Evolutionary conservation across 2,113 vertebrate genomes (phyloP), one percentile per base, ranked within the genome.

Genomic region (Tautogolabrus adspersus): DNA sequence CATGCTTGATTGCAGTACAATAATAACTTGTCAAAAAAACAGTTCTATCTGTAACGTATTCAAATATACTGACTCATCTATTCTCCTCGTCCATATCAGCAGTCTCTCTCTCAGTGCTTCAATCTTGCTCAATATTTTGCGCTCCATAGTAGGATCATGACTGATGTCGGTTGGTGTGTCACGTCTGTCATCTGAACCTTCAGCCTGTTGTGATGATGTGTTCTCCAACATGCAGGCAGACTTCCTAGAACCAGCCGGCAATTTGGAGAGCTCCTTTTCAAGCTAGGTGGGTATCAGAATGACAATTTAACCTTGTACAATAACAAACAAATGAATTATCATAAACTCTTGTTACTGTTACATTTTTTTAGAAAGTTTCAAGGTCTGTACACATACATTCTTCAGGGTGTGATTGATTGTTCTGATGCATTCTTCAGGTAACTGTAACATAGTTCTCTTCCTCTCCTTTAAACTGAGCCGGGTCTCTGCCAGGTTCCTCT

Each of bases 351-450:
- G 5, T 66, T 51, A 61, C 13, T 40, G 15, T 21, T 30, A 7
- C 30, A 54, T n/a, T 10, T 44, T 59, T 52, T 0, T 2, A 3
- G 62, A 54, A 54, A 26, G 0, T 83, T 55, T 54, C 7, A 42
- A 75, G 79, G 26, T 23, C n/a, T 54, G 23, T 67, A 87, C 95
- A 87, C 95, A 76, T 92, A 97, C 96, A 57, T 88, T 93, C 92
- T 96, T 97, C 54, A 95, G 75, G 71, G 87, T 61, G 70, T 93
- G 92, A 79, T 26, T 94, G 63, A 97, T 87, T 46, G 89, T 78
- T 79, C 92, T 91, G 86, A 97, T 93, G 75, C 88, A 89, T 75
- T 96, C 94, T 75, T 94, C 91, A 15, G 96, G 96, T 16, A 95
- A 74, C 59, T 92, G 93, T 37, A 92, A 85, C 30, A 94, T 79